phyloP scores from a whole-genome alignment of 2,888 invertebrate genomes.

The Polyploca ridens region DNA sequence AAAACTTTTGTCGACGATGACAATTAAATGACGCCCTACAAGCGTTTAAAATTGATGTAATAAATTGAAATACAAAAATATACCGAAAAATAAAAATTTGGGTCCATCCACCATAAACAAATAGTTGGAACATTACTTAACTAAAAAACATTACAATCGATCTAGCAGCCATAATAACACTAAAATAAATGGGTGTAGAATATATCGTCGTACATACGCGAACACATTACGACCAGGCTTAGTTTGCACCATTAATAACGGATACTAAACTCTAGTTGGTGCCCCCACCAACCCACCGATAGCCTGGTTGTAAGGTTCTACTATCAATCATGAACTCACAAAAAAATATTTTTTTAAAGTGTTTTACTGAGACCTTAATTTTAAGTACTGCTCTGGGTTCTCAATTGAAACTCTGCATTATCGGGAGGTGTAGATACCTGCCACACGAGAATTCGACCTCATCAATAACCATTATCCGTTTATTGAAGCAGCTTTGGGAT shows the following conservation, averaged over 20 bases:
- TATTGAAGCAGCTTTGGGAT: too few relatives aligned
- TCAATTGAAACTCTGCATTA: not conserved
- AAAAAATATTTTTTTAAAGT: not conserved
- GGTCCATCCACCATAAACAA: too few relatives aligned
- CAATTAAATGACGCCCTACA: too few relatives aligned
- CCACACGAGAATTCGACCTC: too few relatives aligned
- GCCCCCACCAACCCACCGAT: not conserved
- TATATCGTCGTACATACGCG: not conserved
- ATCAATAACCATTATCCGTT: too few relatives aligned
- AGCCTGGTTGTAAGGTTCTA: slow-evolving; percentile 7
- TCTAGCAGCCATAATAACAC: not conserved
- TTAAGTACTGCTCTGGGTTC: not conserved
- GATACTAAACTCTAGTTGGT: slow-evolving; percentile 11
- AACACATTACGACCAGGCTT: slow-evolving; percentile 14
- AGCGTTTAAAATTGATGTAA: too few relatives aligned
- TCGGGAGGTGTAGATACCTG: too few relatives aligned
- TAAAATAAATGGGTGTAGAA: slow-evolving; percentile 8
- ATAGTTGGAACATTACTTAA: not conserved
- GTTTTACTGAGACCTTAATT: not conserved
- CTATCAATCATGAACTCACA: not conserved
- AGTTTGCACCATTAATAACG: slow-evolving; percentile 23
- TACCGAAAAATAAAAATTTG: too few relatives aligned
- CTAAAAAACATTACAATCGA: not conserved
- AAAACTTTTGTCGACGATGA: too few relatives aligned
- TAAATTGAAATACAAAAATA: too few relatives aligned